Percentiles rank a stretch among this genome's conserved stretches.
Conservation (phyloP, 2,888 invertebrate genomes). For the Amiota mariae region DNA sequence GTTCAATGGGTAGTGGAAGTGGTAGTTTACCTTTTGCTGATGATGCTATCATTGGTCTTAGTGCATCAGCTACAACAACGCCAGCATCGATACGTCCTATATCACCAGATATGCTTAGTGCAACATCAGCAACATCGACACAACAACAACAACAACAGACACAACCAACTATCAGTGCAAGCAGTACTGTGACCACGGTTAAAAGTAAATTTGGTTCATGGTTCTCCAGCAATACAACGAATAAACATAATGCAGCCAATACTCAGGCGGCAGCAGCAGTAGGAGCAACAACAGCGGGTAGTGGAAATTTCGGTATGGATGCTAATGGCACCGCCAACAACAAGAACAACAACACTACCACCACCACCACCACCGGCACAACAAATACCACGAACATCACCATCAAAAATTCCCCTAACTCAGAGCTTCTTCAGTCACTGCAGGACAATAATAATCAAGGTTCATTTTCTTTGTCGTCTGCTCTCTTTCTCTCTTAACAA, state of each 20-base stretch:
- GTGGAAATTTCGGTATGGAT: constrained; percentile 68
- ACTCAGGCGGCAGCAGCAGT: not conserved
- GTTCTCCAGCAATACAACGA: constrained; percentile 43
- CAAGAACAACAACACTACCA: constrained; percentile 42
- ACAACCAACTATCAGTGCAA: constrained; percentile 25
- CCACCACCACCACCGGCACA: constrained; percentile 53
- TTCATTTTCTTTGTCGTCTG: constrained; percentile 69
- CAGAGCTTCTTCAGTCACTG: constrained; percentile 62
- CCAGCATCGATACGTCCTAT: constrained; percentile 60
- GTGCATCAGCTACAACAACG: constrained; percentile 22
- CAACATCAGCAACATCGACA: constrained; percentile 44
- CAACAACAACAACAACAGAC: constrained; percentile 43
- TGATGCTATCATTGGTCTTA: constrained; percentile 54
- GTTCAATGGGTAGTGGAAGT: constrained; percentile 59
- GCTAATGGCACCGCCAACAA: constrained; percentile 57
- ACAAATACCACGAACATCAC: constrained; percentile 59
- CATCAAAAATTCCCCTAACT: constrained; percentile 67
- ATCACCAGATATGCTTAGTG: constrained; percentile 59
- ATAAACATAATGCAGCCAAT: constrained; percentile 33
- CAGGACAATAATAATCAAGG: constrained; percentile 71
- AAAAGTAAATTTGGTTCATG: constrained; percentile 46
- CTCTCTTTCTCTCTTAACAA: constrained; percentile 44
- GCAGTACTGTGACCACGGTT: constrained; percentile 27
- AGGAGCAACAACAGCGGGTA: constrained; percentile 36
- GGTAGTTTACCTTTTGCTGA: constrained; percentile 62